Evolutionary conservation across 2,113 vertebrate species (phyloP).

Genomic region (Oenanthe melanoleuca): DNA sequence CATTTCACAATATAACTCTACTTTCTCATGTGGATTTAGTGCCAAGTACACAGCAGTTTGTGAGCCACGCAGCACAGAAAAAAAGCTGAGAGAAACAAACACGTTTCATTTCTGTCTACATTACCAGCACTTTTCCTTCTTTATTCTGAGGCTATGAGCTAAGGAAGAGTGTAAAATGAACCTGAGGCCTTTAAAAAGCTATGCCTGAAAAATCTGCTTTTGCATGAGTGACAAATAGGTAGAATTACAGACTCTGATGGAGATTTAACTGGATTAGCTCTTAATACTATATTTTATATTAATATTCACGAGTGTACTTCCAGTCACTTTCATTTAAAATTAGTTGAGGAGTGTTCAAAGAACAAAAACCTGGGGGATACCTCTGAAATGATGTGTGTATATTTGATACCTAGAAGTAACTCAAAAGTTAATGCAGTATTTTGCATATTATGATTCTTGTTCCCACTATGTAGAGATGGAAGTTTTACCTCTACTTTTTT

Average conservation of each 20-base stretch:
- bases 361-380: neutral
- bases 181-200: neutral
- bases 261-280: slow-evolving; percentile 22
- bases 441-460: neutral
- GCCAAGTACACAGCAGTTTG: slow-evolving; percentile 22
- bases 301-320: neutral
- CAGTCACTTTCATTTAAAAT: neutral
- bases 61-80: neutral
- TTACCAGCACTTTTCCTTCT: neutral
- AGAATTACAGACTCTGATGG: neutral
- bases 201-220: neutral
- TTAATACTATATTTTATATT: slow-evolving; percentile 12
- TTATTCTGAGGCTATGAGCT: neutral
- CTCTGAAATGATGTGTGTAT: neutral
- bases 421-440: neutral
- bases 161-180: neutral
- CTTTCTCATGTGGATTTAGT: slow-evolving; percentile 43
- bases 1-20: slow-evolving; percentile 55
- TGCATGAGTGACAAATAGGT: neutral
- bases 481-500: neutral
- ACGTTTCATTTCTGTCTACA: neutral
- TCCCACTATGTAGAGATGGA: neutral
- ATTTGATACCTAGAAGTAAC: neutral
- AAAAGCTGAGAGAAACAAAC: slow-evolving; percentile 26
- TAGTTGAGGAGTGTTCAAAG: neutral